Base-by-base conservation (phyloP, 2,797 vertebrate genomes). In the Pogonophryne albipinna region DNA sequence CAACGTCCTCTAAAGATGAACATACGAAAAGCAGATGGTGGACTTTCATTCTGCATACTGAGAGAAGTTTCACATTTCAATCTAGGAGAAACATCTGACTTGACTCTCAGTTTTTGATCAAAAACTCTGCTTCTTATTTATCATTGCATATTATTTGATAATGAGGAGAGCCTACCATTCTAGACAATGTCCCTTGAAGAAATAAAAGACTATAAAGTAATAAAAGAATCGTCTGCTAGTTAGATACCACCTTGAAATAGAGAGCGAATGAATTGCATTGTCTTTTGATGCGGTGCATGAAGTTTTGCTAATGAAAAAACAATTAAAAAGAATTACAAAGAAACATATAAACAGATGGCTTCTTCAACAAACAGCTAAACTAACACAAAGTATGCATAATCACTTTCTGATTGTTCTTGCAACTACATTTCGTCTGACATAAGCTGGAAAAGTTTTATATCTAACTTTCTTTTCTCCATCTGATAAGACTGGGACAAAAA, bases 11-110 rank as follows among this genome's bases (percentile, higher is more conserved):
- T 83, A 75, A 86, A 86, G 83, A 86, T 60, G 80, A 90, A 88
- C 90, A 86, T 83, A 87, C 75, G 73, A 85, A 90, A 92, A 93
- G 80, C 95, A 95, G 95, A 95, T 95, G 94, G 94, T 76, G 71
- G 71, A 68, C 85, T 92, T 93, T 93, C 81, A 91, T 93, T 91
- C 85, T 82, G 58, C 74, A 87, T 88, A 91, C 90, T 89, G 82
- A 83, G 84, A 79, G 87, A 91, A 87, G 87, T 92, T 92, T 91
- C 83, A 78, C 65, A 82, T 91, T 91, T 92, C 86, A 87, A 66
- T 91, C 88, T 84, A 34, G 82, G 80, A 89, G 74, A 89, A 94
- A 90, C 91, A 91, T 92, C 86, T 89, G 86, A 95, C 92, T 87
- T 74, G 78, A 79, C 58, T 84, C 88, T 42, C 75, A 85, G 81